Conservation (phyloP, 2,113 vertebrate genomes). For the Protomyctophum bolini region DNA sequence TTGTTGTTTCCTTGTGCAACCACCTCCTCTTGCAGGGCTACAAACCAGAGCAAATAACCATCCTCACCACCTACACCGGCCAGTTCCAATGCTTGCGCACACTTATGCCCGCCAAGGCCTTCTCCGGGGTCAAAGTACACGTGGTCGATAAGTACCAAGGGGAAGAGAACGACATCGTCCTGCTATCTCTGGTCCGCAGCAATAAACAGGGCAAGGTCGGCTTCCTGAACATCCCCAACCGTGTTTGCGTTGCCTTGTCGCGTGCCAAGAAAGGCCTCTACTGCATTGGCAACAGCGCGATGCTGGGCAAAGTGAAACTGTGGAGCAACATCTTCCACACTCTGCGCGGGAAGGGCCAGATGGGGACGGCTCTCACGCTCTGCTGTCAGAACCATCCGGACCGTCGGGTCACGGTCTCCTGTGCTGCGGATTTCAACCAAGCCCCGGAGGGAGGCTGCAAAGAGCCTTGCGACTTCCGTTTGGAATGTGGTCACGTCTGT, state of each 20-base stretch:
- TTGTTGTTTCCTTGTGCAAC: constrained; percentile 88
- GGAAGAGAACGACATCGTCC: constrained; percentile 94
- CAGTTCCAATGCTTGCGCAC: constrained; percentile 89
- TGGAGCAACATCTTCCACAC: constrained; percentile 90
- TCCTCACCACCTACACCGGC: constrained; percentile 93
- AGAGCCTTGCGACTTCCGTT: constrained; percentile 86
- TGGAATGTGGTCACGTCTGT: constrained; percentile 91
- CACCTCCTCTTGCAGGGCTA: constrained; percentile 90
- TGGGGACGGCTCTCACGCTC: constrained; percentile 80
- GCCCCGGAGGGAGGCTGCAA: constrained; percentile 92
- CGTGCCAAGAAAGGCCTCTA: constrained; percentile 93
- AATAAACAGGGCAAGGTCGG: constrained; percentile 84
- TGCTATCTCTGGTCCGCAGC: constrained; percentile 93
- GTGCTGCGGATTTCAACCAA: constrained; percentile 80
- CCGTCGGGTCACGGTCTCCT: constrained; percentile 75
- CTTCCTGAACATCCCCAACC: constrained; percentile 90
- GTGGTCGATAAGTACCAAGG: constrained; percentile 98
- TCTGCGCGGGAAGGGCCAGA: constrained; percentile 77
- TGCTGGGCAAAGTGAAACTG: constrained; percentile 84
- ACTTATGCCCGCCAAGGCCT: constrained; percentile 83
- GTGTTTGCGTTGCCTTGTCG: constrained; percentile 92
- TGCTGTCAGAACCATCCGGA: constrained; percentile 92
- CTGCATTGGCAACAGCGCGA: constrained; percentile 87
- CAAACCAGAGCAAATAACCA: constrained; percentile 89
- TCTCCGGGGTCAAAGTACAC: constrained; percentile 88